A percentile compares a stretch with the other conserved stretches of the same genome.
Evolutionary conservation across 2,797 vertebrate species (phyloP).

Genomic region (Anguilla obscura): DNA sequence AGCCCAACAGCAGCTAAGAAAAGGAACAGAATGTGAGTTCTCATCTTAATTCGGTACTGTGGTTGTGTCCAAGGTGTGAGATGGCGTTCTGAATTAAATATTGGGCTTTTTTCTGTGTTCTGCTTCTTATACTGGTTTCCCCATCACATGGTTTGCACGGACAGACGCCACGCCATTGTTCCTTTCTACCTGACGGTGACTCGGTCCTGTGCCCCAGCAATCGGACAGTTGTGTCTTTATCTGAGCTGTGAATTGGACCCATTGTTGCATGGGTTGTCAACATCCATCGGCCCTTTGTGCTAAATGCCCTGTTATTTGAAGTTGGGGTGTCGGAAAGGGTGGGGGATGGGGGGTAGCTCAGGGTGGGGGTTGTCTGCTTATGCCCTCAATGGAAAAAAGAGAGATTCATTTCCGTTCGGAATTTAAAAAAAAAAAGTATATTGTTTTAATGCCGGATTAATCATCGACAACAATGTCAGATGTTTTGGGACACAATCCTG

Average conservation of each 20-base stretch:
- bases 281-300: constrained; percentile 29
- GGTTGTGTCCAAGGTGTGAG: background rate
- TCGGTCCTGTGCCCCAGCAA: constrained; percentile 58
- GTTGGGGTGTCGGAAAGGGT: background rate
- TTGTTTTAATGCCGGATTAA: background rate
- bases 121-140: constrained; percentile 62
- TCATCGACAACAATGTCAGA: background rate
- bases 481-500: background rate
- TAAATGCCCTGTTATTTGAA: constrained; percentile 11
- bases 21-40: background rate
- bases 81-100: background rate
- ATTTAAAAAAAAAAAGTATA: background rate
- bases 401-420: constrained; percentile 27
- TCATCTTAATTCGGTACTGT: constrained; percentile 20
- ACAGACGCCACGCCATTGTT: constrained; percentile 70
- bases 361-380: background rate
- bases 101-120: background rate
- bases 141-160: constrained; percentile 69
- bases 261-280: constrained; percentile 25
- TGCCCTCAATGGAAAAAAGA: background rate
- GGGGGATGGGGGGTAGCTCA: background rate
- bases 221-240: constrained; percentile 70
- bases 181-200: constrained; percentile 66
- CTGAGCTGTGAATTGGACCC: constrained; percentile 57
- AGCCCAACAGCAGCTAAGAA: constrained; percentile 16